Evolutionary conservation across 1,140 invertebrate species (phyloP), one percentile per base, ranked within the genome.

Genomic region (Micrasema longulum): DNA sequence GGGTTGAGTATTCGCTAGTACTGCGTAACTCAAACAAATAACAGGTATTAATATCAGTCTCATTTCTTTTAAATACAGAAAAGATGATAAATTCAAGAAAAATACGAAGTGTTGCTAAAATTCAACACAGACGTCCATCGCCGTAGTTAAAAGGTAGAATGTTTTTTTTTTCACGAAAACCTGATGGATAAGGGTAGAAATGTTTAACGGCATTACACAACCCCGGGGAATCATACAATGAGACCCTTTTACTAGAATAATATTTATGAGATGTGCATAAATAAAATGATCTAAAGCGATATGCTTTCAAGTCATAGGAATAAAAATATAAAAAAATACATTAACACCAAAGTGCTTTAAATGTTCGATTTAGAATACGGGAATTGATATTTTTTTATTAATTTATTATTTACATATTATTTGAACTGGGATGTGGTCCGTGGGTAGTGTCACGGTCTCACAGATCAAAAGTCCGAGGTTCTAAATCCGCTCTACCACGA

Each of bases 211-310:
- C 36, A 60, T 22, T 35, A 60, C 3, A 26, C 50, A n/a, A 9
- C 55, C 55, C 35, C 1, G 2, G 36, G 55, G 55, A 52, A 60
- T 60, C 55, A 22, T 12, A 60, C 35, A 60, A 41, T 41, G 16
- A 11, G 55, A 60, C 36, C 36, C 36, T 60, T 60, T 36, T 20
- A 43, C 55, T 60, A 60, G n/a, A 41, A 22, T 20, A 20, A 41
- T 60, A 60, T 60, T 60, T 14, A 60, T 41, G 55, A 41, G 55
- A 41, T 60, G 7, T 60, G 36, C 55, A 38, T 38, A 60, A 60
- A 41, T 53, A 60, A 60, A 60, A 38, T 60, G 55, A 60, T 10
- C 55, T 41, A 9, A 20, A 41, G 38, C 55, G 20, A 22, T 60
- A 60, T 9, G n/a, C 47, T 20, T 48, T 10, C 47, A 18, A 48